Evolutionary conservation across 2,888 invertebrate species (phyloP).

Genomic region (Chrysolina americana): DNA sequence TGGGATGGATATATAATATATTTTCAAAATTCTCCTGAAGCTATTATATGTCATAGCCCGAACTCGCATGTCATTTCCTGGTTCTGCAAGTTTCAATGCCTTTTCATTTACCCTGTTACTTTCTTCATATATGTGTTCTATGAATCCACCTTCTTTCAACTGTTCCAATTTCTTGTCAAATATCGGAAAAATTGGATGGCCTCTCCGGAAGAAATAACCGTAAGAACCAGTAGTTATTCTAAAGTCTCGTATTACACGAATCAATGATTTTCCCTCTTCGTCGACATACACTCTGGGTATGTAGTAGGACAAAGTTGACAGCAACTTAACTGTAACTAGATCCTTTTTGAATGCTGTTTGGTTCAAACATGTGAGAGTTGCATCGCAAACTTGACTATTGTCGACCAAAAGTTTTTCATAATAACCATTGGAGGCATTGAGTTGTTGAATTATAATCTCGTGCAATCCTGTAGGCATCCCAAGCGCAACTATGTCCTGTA

Average conservation of each 20-base stretch:
- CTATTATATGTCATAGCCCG: not conserved
- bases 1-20: not conserved
- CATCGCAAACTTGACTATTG: not conserved
- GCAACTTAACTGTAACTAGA: slow-evolving; percentile 1
- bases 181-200: not conserved
- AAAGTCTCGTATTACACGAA: not conserved
- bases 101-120: not conserved
- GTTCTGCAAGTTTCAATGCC: not conserved
- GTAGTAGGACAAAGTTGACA: not conserved
- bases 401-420: slow-evolving; percentile 10
- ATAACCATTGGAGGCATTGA: not conserved
- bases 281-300: slow-evolving; percentile 1
- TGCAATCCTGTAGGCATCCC: not conserved
- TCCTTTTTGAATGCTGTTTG: slow-evolving; percentile 6
- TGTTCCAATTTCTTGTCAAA: slow-evolving; percentile 10
- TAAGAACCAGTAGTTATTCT: not conserved
- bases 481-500: slow-evolving; percentile 2
- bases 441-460: not conserved
- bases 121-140: not conserved
- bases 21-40: slow-evolving; percentile 3
- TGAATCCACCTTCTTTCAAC: slow-evolving; percentile 12
- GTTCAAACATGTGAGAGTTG: slow-evolving; percentile 14
- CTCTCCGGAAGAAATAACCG: slow-evolving; percentile 9
- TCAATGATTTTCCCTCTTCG: slow-evolving; percentile 2
- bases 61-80: not conserved